phyloP scores from a whole-genome alignment of 2,888 invertebrate genomes.

The Tetropium fuscum region DNA sequence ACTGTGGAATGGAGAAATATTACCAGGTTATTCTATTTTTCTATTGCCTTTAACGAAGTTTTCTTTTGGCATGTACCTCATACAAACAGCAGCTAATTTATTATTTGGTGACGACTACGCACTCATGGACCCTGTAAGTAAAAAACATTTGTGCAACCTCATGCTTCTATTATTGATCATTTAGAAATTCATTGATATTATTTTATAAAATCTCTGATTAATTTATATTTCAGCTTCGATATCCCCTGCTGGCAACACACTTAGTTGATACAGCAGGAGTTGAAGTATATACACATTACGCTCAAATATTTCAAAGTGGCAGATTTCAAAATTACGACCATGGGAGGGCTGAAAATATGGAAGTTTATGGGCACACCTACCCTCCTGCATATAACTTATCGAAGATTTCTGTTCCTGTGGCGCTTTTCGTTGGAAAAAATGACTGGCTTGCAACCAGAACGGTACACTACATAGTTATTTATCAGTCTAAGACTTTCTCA shows the following conservation, averaged over 20 bases:
- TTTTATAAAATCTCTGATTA: too few species aligned
- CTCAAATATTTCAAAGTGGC: conserved; percentile 26
- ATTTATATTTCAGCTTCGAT: conserved; percentile 32
- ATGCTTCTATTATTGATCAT: too few species aligned
- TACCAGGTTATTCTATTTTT: conserved; percentile 33
- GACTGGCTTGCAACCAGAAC: conserved; percentile 17
- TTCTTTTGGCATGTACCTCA: conserved; percentile 35
- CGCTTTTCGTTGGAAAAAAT: conserved; percentile 20
- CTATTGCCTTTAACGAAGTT: conserved; percentile 22
- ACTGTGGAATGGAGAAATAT: conserved; percentile 41
- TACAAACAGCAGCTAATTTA: conserved; percentile 31
- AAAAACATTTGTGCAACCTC: too few species aligned
- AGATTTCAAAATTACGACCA: conserved; percentile 26
- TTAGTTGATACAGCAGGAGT: conserved; percentile 29
- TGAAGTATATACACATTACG: conserved; percentile 31
- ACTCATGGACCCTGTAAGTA: conserved; percentile 47
- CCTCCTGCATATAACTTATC: conserved; percentile 27
- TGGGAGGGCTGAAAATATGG: conserved; percentile 9
- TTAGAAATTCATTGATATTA: too few species aligned
- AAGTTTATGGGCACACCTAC: conserved; percentile 4
- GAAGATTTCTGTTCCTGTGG: conserved; percentile 21
- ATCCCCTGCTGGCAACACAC: conserved; percentile 30
- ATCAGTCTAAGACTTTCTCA: background rate
- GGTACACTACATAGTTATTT: background rate
- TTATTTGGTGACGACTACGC: conserved; percentile 41